phyloP scores from a whole-genome alignment of 2,888 invertebrate genomes.

The Drepanosiphum platanoidis region DNA sequence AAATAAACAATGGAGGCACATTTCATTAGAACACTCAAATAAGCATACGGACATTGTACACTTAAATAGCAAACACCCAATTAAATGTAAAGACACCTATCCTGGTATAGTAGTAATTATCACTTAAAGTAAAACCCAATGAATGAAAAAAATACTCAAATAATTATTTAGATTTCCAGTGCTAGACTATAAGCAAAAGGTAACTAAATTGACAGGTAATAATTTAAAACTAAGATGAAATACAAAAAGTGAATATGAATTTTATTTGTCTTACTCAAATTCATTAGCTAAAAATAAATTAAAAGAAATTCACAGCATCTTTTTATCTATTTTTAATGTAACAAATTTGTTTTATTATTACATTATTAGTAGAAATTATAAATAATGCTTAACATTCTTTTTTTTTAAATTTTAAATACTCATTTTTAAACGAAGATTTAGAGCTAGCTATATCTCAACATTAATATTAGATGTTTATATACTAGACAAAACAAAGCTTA shows the following conservation, averaged over 20 bases:
- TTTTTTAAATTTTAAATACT: constrained; percentile 33
- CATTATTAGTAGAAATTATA: constrained; percentile 46
- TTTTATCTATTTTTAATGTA: constrained; percentile 50
- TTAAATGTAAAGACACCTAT: background rate
- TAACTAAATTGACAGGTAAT: constrained; percentile 51
- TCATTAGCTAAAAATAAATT: constrained; percentile 54
- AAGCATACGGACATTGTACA: background rate
- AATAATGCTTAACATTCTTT: constrained; percentile 21
- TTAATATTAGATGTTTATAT: constrained; percentile 57
- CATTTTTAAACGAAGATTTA: constrained; percentile 39
- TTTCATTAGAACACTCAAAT: background rate
- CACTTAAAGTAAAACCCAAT: background rate
- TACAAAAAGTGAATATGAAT: constrained; percentile 57
- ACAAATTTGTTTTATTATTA: constrained; percentile 46
- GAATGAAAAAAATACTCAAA: constrained; percentile 29
- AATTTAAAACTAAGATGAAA: constrained; percentile 51
- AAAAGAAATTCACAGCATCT: constrained; percentile 50
- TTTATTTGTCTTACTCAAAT: constrained; percentile 60
- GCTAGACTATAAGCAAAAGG: constrained; percentile 29
- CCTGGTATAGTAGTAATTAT: background rate
- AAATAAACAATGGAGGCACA: background rate
- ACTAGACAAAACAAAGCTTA: constrained; percentile 60
- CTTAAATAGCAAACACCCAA: constrained; percentile 6
- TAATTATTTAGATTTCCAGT: constrained; percentile 24
- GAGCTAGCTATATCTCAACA: constrained; percentile 52